phyloP scores from a whole-genome alignment of 23 tunicate genomes.

The Trididemnum nubilum region DNA sequence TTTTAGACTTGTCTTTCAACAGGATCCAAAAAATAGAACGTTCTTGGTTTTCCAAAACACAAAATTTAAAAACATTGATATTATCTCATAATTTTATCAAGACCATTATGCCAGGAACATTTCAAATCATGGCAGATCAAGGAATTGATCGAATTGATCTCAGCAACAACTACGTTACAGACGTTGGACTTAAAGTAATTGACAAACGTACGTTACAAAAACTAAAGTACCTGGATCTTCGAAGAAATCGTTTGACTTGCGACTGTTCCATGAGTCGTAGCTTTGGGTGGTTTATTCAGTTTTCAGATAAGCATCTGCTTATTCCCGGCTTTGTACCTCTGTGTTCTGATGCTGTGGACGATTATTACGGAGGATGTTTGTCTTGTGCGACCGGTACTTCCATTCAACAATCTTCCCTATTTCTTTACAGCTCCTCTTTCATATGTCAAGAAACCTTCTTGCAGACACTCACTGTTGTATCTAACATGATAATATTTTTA shows the following conservation, averaged over 20 bases:
- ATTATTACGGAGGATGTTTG: constrained; percentile 38
- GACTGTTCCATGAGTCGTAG: constrained; percentile 5
- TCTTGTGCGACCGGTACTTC: neutral
- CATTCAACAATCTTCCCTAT: neutral
- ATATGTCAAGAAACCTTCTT: neutral
- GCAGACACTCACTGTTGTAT: neutral
- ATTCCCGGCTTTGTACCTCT: constrained; percentile 34
- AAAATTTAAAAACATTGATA: neutral
- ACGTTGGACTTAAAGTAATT: neutral
- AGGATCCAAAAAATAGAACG: neutral
- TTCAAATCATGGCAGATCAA: no score
- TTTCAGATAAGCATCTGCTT: neutral
- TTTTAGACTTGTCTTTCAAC: constrained; percentile 19
- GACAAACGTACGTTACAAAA: neutral
- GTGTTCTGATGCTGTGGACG: neutral
- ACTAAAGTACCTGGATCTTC: constrained; percentile 13
- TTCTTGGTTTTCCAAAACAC: neutral
- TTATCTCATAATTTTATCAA: constrained; percentile 16
- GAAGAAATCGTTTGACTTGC: constrained; percentile 18
- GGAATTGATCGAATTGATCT: neutral
- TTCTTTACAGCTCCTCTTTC: constrained; percentile 1
- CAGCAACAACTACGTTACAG: neutral
- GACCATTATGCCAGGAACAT: neutral
- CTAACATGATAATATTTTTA: neutral
- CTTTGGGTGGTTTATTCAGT: constrained; percentile 20